Evolutionary conservation across 2,888 invertebrate genomes (phyloP).

Genomic region (Harmothoe impar): DNA sequence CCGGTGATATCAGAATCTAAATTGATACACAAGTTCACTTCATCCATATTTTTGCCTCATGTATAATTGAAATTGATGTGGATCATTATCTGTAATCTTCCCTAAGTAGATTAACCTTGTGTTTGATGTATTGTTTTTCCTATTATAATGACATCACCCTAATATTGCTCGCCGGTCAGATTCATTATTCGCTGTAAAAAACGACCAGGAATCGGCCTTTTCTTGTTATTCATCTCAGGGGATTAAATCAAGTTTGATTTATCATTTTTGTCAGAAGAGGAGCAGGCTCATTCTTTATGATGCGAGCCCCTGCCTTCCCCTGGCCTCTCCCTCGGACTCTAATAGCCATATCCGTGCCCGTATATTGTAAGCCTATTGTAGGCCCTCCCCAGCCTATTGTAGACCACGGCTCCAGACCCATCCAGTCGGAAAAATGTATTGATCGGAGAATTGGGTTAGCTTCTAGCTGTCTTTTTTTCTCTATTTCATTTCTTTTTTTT

Average conservation of each 20-base stretch:
- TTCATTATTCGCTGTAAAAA: constrained; percentile 39
- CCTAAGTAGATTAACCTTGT: constrained; percentile 49
- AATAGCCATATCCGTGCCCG: background rate
- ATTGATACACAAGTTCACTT: constrained; percentile 30
- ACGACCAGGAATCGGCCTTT: constrained; percentile 25
- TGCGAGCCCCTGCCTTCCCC: background rate
- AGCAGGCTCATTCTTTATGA: constrained; percentile 27
- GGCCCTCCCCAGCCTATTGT: constrained; percentile 14
- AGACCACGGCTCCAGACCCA: background rate
- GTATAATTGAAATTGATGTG: constrained; percentile 58
- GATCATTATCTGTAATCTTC: constrained; percentile 47
- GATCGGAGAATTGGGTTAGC: constrained; percentile 1
- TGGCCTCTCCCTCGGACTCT: background rate
- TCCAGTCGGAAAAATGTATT: constrained; percentile 7
- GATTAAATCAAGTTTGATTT: constrained; percentile 54
- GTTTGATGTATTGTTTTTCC: constrained; percentile 62
- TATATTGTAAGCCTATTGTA: background rate
- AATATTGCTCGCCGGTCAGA: constrained; percentile 28
- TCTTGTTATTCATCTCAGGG: constrained; percentile 42
- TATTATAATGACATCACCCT: constrained; percentile 55
- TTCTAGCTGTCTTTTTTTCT: background rate
- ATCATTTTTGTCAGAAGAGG: constrained; percentile 39
- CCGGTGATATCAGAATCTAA: constrained; percentile 16
- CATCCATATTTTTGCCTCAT: constrained; percentile 53
- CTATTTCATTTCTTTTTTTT: background rate